Base-by-base conservation (phyloP, 2,888 invertebrate species). In the Thera obeliscata region DNA sequence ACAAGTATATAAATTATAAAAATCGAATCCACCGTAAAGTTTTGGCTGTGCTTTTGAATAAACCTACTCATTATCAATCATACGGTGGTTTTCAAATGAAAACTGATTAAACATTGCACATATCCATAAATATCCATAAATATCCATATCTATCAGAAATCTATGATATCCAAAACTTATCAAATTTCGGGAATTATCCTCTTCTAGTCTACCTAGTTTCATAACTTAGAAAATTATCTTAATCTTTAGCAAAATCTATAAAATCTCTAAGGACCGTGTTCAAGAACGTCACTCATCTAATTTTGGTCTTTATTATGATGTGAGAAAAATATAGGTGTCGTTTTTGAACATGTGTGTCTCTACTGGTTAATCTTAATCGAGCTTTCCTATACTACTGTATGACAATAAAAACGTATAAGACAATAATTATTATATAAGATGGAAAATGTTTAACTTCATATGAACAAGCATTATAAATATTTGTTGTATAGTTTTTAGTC, bases 31-130 rank as follows among this genome's bases (percentile, higher is more conserved):
- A 90, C 87, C 85, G 87, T 87, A 85, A 87, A 87, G 78, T 84
- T 85, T 88, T 88, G 93, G 92, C 92, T 91, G 93, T 93, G 92
- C 91, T 91, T 85, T 81, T 83, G 84, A 75, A 80, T 76, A 77
- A 80, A 78, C 74, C 22, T 22, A 22, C 22, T 22, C 73, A 61
- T 74, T 12, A 56, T 35, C 78, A 71, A 72, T 56, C 85, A 84
- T 83, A 80, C 78, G 82, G 86, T 85, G 85, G 84, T 81, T 75
- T 48, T 61, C 68, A 74, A 72, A 73, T 74, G 69, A 69, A 64
- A 71, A 70, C 70, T 75, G 69, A 77, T 72, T 81, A 55, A 33
- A 82, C 73, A 11, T 49, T 61, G 85, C 79, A 84, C 87, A 87
- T 87, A 87, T 87, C 87, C 76, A 36, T n/a, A 52, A 58, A 87